These are phyloP conservation scores for Rhynchophorus ferrugineus DNA, from an alignment of 1,140 invertebrate species.

Conservation along the genomic window DNA sequence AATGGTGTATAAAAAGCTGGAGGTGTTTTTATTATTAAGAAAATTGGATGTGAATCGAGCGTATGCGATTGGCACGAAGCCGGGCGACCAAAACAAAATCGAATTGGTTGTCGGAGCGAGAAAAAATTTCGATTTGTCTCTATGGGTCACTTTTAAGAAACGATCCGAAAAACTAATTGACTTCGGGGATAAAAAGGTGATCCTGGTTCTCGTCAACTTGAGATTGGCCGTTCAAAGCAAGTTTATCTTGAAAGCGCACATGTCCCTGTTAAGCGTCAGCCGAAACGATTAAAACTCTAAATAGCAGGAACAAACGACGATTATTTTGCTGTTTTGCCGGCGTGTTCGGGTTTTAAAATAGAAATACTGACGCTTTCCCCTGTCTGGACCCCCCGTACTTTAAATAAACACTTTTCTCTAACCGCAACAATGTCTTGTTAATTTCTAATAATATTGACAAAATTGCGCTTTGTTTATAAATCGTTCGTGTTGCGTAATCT, in stretches of 20 bases:
- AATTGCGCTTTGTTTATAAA: conserved; percentile 10
- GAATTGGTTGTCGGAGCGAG: too few relatives aligned
- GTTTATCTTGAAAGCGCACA: conserved; percentile 28
- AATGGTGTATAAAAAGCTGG: too few relatives aligned
- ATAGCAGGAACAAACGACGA: conserved; percentile 15
- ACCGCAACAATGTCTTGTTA: conserved; percentile 15
- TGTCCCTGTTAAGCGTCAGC: conserved; percentile 24
- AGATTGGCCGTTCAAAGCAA: conserved; percentile 26
- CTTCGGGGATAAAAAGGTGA: conserved; percentile 21
- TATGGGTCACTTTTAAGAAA: conserved; percentile 12
- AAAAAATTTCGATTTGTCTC: conserved; percentile 16
- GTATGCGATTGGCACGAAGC: too few relatives aligned
- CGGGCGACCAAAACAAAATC: too few relatives aligned
- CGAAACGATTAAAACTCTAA: conserved; percentile 23
- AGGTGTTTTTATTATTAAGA: too few relatives aligned
- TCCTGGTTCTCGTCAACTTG: conserved; percentile 29
- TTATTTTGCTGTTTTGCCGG: conserved; percentile 21
- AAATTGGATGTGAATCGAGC: too few relatives aligned
- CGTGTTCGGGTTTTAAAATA: conserved; percentile 15
- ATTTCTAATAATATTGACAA: conserved; percentile 14
- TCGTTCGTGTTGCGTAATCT: not conserved
- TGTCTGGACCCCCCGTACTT: conserved; percentile 6
- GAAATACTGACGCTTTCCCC: conserved; percentile 11
- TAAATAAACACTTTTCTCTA: conserved; percentile 11
- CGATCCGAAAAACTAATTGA: conserved; percentile 20